phyloP scores from a whole-genome alignment of 2,797 vertebrate genomes.

The Myotis planiceps region DNA sequence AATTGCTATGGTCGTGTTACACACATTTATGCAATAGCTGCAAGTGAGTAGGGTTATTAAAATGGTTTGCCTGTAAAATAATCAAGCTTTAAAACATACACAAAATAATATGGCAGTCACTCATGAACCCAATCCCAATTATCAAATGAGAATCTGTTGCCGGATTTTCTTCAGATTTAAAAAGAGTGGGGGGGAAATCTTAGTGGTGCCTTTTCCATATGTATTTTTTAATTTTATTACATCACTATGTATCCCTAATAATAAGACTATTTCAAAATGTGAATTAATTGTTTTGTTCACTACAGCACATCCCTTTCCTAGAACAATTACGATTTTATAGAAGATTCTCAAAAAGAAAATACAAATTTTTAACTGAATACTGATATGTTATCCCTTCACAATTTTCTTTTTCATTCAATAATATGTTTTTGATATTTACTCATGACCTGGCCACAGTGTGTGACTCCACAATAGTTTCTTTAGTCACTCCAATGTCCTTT shows the following conservation, averaged over 20 bases:
- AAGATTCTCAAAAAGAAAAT: not conserved
- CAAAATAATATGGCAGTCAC: not conserved
- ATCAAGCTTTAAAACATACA: not conserved
- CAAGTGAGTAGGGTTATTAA: not conserved
- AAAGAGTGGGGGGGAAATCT: not conserved
- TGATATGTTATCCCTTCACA: not conserved
- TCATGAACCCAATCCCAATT: not conserved
- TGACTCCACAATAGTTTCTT: not conserved
- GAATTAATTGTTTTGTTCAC: not conserved
- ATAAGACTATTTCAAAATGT: not conserved
- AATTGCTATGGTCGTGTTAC: not conserved
- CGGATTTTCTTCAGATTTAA: not conserved
- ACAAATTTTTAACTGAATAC: not conserved
- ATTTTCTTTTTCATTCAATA: not conserved
- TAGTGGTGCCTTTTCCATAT: not conserved
- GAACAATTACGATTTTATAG: not conserved
- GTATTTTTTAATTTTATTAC: not conserved
- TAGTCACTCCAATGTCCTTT: not conserved
- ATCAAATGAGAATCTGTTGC: not conserved
- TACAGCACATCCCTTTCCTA: not conserved
- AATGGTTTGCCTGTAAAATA: not conserved
- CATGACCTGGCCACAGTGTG: not conserved
- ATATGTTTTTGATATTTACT: not conserved
- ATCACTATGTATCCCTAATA: not conserved
- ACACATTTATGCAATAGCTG: not conserved